Base-by-base conservation (phyloP, 2,113 vertebrate species). In the Hiodon alosoides region DNA sequence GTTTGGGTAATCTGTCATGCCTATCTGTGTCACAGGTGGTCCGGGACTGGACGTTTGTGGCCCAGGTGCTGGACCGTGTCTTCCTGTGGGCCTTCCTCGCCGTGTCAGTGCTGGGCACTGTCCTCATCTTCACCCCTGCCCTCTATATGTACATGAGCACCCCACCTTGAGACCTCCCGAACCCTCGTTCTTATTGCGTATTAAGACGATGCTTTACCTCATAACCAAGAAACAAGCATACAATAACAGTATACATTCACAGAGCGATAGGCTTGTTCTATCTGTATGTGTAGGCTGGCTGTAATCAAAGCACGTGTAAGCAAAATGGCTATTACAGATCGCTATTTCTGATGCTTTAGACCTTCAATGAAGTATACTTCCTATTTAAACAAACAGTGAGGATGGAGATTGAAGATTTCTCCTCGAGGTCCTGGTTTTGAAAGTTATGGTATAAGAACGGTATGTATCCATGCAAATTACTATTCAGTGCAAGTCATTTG, bases 1-100 rank as follows among this genome's bases (percentile, higher is more conserved):
- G 31, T 31, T 31, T 31, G 31, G 31, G 55, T 31, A 48, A 13
- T 16, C 4, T 47, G 55, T 16, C n/a, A 0, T 60, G 31, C 11
- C 9, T 59, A 2, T 57, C 67, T 77, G 75, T 58, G 1, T 14
- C 51, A 13, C 81, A 99, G 96, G 95, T 96, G 4, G 96, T 98
- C 1, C 95, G 97, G 83, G 96, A 99, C 85, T 99, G 96, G 96
- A 98, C 98, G 87, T 98, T 98, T 71, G 93, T 96, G 60, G 97
- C 97, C 73, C 97, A 98, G 84, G 95, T 99, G 67, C 88, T 98
- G 5, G 96, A 98, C 85, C 91, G 96, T 13, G 96, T 98, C 81
- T 97, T 98, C 84, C 88, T 99, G 58, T 98, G 97, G 95, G 87
- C 93, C 17, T 99, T 98, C 80, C 93, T 99, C 78, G 84, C 87